Conservation (phyloP, 2,113 vertebrate genomes). For the Aptenodytes patagonicus region DNA sequence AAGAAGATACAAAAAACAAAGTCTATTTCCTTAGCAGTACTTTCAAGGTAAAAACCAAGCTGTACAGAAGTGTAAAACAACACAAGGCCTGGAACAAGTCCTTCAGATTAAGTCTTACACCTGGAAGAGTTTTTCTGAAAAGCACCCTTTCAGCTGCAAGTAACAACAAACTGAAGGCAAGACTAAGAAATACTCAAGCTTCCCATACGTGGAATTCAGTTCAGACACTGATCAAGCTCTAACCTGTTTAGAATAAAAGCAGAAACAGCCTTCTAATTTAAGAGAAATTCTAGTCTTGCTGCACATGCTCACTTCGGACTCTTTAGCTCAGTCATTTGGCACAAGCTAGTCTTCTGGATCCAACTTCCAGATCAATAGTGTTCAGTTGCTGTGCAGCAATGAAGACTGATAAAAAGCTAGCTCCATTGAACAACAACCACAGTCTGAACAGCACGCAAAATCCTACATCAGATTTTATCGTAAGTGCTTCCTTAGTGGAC, state of each 20-base stretch:
- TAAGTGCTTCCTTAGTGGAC: not conserved
- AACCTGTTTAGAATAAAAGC: slow-evolving; percentile 6
- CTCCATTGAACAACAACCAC: not conserved
- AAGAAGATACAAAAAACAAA: not conserved
- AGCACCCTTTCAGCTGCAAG: not conserved
- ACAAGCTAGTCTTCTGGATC: not conserved
- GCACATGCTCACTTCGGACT: not conserved
- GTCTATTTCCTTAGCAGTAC: not conserved
- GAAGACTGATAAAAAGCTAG: not conserved
- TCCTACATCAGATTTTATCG: not conserved
- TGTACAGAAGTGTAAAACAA: not conserved
- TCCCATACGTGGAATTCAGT: not conserved
- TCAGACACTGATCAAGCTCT: not conserved
- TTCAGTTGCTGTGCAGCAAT: not conserved
- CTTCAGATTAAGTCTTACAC: not conserved
- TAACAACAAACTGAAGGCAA: not conserved
- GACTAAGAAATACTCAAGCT: not conserved
- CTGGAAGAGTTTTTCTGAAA: not conserved
- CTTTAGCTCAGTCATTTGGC: not conserved
- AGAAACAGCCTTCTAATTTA: not conserved
- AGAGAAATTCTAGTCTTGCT: not conserved
- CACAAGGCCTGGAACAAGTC: not conserved
- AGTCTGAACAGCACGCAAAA: not conserved
- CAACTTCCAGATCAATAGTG: not conserved
- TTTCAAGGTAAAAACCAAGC: not conserved